Base-by-base conservation (phyloP, 2,113 vertebrate genomes). In the Xenopus borealis region DNA sequence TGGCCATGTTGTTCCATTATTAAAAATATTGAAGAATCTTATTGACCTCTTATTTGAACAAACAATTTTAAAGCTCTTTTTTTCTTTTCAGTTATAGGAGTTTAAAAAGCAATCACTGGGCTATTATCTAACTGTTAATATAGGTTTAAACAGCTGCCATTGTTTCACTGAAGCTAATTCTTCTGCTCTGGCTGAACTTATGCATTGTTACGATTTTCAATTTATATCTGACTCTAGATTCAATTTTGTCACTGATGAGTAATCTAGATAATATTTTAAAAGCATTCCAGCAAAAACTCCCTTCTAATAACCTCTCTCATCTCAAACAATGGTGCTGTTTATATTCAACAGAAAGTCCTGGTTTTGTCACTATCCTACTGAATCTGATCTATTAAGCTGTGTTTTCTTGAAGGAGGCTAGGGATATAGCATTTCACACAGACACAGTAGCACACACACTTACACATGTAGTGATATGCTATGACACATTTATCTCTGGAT, bases 91-190 rank as follows among this genome's bases (percentile, higher is more conserved):
- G 8, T 9, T 40, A 40, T 40, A 6, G 33, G 33, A 40, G 47
- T 62, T 79, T 58, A 10, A 17, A 77, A 23, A 13, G 2, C 30
- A 19, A 65, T 66, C 45, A 71, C 11, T 7, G 44, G 1, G 58
- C 0, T 71, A 16, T 58, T 72, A 72, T 75, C 59, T 80, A 23
- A 57, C 72, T 80, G 71, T 18, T 79, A 80, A 73, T 71, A 40
- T 76, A 73, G 78, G 62, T 23, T 78, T 47, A 6, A n/a, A 1
- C 33, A 71, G 70, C 27, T 62, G 67, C 44, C 72, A 62, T 1
- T 47, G 20, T 81, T 78, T 10, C 45, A 3, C 23, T 8, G 53
- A 80, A 81, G 58, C 47, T 73, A 58, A 69, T 78, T 78, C 6
- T 72, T 2, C 6, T 81, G 44, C 72, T 61, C 17, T 40, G 16